Evolutionary conservation across 2,113 vertebrate genomes (phyloP), one percentile per base, ranked within the genome.

Genomic region (Euleptes europaea): DNA sequence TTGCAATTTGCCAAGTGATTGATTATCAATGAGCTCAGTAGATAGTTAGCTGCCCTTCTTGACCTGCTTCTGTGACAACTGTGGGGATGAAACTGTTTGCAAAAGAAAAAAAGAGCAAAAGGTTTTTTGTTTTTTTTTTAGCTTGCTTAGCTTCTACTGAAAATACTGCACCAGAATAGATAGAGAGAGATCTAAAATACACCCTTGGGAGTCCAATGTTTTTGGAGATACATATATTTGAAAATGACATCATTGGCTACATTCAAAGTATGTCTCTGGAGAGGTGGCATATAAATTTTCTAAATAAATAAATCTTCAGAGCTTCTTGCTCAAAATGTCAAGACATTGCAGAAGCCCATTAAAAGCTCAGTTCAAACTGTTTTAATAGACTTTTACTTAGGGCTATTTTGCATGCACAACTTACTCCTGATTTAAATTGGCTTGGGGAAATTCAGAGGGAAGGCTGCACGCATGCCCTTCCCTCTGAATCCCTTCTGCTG

Each of bases 1-100:
- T 91, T 84, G 87, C 73, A 90, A 65, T 89, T 90, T 86, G 60
- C 78, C n/a, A 35, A 83, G 40, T 73, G 80, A 85, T 70, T 83
- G 79, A 88, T 44, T 17, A 82, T 31, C 49, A 82, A 84, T 60
- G 80, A 57, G 33, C 57, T 90, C 69, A 89, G 86, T 80, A 35
- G 35, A 83, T 87, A 35, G 33, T 21, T 78, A 90, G 74, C 42
- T 80, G 74, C 17, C 81, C 83, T 79, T 65, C 78, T 47, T 78
- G 79, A 70, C 42, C 49, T 83, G 54, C 19, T 73, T 85, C 15
- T 6, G 33, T 21, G 79, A 71, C 47, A 76, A 69, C 19, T 54
- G 60, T n/a, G 44, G 70, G 26, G n/a, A 44, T 31, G 42, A 87
- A 92, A 78, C 9, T 21, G 3, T 67, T n/a, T 23, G 78, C 74